Base-by-base conservation (phyloP, 2,113 vertebrate genomes). In the Pomatorhinus ruficollis region DNA sequence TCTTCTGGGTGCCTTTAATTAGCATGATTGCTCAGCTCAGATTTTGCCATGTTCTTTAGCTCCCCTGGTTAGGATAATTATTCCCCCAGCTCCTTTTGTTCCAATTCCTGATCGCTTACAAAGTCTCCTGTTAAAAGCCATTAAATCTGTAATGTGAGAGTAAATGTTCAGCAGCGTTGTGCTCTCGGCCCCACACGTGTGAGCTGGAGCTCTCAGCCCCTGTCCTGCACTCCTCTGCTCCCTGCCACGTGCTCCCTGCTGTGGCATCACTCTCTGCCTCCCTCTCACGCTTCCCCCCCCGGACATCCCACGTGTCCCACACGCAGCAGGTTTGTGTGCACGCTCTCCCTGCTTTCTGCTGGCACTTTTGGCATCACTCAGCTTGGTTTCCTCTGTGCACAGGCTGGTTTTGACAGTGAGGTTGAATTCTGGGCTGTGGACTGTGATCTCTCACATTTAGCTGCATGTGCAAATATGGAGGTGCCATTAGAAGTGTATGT, bases 1-100 rank as follows among this genome's bases (percentile, higher is more conserved):
- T 97, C 97, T 97, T 97, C 95, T 97, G 96, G 97, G 96, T 96
- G 94, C 94, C 97, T 97, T 97, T 97, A 97, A 97, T 98, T 97
- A 97, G 96, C 83, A 49, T 80, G 96, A 96, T 97, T 94, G 95
- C 95, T 80, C 84, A 22, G 83, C 60, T 40, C 31, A 74, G 31
- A 95, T 84, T 83, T 93, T 76, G 64, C 89, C 75, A 39, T 37
- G 74, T 93, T 96, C 91, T 90, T 70, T 77, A 68, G 83, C 87
- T 93, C 96, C 94, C 90, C 78, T 90, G 90, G 95, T 96, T 90
- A 89, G 93, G 90, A 87, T 97, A 90, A 97, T 93, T 95, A 92
- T 96, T 96, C 69, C 79, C 84, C 80, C 80, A 95, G 91, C 90
- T 93, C 94, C 85, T 94, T 93, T 95, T 87, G 91, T 97, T 97